A percentile compares a stretch with the other conserved stretches of the same genome.
Evolutionary conservation across 2,113 vertebrate species (phyloP).

Genomic region (Romanogobio albipinnatus): DNA sequence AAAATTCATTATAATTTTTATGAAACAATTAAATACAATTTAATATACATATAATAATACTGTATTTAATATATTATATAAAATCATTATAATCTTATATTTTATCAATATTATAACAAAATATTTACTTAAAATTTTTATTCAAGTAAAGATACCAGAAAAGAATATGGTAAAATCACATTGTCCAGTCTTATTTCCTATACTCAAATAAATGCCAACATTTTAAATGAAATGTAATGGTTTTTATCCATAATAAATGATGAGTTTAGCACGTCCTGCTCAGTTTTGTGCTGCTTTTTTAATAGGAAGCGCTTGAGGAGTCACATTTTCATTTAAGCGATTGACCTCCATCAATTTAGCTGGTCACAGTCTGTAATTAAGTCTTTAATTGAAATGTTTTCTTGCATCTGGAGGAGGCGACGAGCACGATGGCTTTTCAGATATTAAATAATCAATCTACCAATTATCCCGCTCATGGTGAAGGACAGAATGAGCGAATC

Average conservation of each 20-base stretch:
- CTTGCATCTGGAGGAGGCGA: slow-evolving; percentile 65
- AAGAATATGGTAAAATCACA: too few species aligned
- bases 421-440: slow-evolving; percentile 70
- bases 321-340: slow-evolving; percentile 51
- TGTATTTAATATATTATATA: neutral
- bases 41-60: neutral
- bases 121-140: too few species aligned
- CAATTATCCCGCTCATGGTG: slow-evolving; percentile 79
- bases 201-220: too few species aligned
- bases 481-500: slow-evolving; percentile 72
- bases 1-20: too few species aligned
- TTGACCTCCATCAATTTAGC: slow-evolving; percentile 53
- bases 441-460: slow-evolving; percentile 73
- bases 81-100: neutral
- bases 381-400: slow-evolving; percentile 67
- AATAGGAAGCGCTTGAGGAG: neutral
- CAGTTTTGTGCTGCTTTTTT: too few species aligned
- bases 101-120: neutral
- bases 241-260: neutral
- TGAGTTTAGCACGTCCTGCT: neutral
- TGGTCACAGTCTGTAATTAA: slow-evolving; percentile 64
- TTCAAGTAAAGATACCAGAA: too few species aligned
- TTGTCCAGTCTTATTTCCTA: too few species aligned
- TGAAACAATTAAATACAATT: neutral
- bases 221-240: too few species aligned